A percentile compares a stretch with the other conserved stretches of the same genome.
These are phyloP conservation scores for Coelinius sp. DNA, from an alignment of 2,888 invertebrate genomes.

Conservation along the genomic window DNA sequence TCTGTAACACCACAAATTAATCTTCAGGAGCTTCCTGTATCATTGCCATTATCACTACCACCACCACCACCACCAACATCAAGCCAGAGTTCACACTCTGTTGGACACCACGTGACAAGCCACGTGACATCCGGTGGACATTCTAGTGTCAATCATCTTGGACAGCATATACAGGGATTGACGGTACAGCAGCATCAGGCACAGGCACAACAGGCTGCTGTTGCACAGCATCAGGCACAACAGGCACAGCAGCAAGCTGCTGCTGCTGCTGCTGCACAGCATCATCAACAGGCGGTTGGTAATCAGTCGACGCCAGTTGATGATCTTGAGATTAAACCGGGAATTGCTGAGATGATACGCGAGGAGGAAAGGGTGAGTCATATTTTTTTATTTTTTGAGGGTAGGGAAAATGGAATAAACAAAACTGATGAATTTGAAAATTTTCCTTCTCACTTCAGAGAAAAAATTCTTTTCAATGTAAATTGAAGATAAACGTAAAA, in stretches of 20 bases:
- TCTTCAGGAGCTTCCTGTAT: constrained; percentile 68
- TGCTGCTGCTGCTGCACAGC: constrained; percentile 50
- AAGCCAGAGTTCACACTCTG: constrained; percentile 58
- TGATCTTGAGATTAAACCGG: constrained; percentile 93
- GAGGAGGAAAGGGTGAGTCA: constrained; percentile 96
- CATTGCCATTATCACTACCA: constrained; percentile 60
- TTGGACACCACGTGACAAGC: constrained; percentile 61
- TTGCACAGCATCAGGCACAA: constrained; percentile 51
- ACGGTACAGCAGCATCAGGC: constrained; percentile 58
- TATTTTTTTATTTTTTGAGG: no score
- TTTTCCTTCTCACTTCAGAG: no score
- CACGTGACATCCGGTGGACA: constrained; percentile 67
- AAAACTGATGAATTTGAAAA: no score
- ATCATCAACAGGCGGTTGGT: constrained; percentile 51
- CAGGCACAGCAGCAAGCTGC: constrained; percentile 48
- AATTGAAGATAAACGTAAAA: constrained; percentile 39
- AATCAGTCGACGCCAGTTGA: constrained; percentile 71
- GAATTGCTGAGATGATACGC: constrained; percentile 96
- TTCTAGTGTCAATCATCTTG: constrained; percentile 64
- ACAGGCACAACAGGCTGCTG: constrained; percentile 41
- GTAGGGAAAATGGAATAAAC: neutral
- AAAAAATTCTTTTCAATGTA: constrained; percentile 23
- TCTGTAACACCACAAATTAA: constrained; percentile 68
- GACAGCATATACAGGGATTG: constrained; percentile 61
- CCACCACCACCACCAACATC: constrained; percentile 63